Percentiles rank a stretch among this genome's conserved stretches.
phyloP scores from a whole-genome alignment of 2,888 invertebrate species.

The Amorpha juglandis region DNA sequence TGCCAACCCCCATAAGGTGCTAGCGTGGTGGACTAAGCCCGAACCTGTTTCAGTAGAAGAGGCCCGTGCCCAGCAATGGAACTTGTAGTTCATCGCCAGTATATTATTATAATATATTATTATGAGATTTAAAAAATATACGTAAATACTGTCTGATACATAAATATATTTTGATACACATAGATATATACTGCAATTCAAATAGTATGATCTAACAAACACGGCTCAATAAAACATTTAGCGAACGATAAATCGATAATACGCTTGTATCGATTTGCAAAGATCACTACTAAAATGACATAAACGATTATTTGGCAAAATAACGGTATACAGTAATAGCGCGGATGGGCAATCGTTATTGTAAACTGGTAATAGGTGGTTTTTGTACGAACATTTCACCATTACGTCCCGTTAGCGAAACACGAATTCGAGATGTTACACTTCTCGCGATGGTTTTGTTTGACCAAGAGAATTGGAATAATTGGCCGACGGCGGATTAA shows the following conservation, averaged over 20 bases:
- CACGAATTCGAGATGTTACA: constrained; percentile 39
- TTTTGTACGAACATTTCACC: constrained; percentile 42
- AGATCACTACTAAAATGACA: constrained; percentile 33
- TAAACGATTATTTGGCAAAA: constrained; percentile 38
- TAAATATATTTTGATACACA: too few species aligned
- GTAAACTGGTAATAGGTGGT: constrained; percentile 36
- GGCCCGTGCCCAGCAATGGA: too few species aligned
- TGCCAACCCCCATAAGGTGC: too few species aligned
- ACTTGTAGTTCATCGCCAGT: too few species aligned
- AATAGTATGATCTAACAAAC: too few species aligned
- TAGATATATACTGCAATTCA: too few species aligned
- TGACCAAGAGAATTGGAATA: constrained; percentile 18
- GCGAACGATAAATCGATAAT: constrained; percentile 25
- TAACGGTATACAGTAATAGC: constrained; percentile 40
- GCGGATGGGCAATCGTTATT: constrained; percentile 39
- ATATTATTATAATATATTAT: too few species aligned
- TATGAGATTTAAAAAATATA: too few species aligned
- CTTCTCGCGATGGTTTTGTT: constrained; percentile 24
- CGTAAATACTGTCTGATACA: too few species aligned
- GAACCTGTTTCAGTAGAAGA: too few species aligned
- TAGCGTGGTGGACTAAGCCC: too few species aligned
- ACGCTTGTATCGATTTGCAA: constrained; percentile 30
- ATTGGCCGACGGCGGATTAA: constrained; percentile 11
- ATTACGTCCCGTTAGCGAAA: constrained; percentile 43
- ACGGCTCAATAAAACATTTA: constrained; percentile 1